These are phyloP conservation scores for Gobio gobio DNA, from an alignment of 2,113 vertebrate genomes.

Conservation along the genomic window DNA sequence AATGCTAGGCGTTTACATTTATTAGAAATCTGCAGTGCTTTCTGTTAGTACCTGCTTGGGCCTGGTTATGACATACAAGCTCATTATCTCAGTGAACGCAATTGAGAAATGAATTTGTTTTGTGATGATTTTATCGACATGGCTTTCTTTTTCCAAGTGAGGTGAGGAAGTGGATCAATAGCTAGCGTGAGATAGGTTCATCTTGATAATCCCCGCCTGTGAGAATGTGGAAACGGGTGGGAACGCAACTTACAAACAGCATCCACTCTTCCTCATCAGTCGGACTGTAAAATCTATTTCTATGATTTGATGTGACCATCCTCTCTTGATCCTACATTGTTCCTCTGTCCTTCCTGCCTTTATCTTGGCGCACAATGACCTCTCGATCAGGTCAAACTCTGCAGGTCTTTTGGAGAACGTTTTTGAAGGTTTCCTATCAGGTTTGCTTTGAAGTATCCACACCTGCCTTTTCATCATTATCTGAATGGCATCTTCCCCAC, in stretches of 20 bases:
- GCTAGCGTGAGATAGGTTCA: conserved; percentile 64
- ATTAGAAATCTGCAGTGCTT: not conserved
- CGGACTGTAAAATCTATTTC: conserved; percentile 33
- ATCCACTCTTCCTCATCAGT: conserved; percentile 40
- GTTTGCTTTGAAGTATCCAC: conserved; percentile 47
- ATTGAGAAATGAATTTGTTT: conserved; percentile 71
- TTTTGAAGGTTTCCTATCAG: conserved; percentile 35
- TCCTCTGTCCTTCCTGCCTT: conserved; percentile 33
- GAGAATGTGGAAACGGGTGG: conserved; percentile 49
- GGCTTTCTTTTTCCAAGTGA: conserved; percentile 69
- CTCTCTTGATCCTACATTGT: conserved; percentile 41
- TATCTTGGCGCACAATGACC: conserved; percentile 44
- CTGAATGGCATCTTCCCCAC: conserved; percentile 42
- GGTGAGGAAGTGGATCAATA: conserved; percentile 72
- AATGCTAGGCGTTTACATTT: not conserved
- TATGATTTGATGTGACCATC: conserved; percentile 26
- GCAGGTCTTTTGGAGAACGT: conserved; percentile 40
- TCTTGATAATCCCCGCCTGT: conserved; percentile 63
- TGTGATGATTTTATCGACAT: conserved; percentile 71
- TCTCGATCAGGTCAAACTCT: conserved; percentile 36
- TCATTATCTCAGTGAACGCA: conserved; percentile 68
- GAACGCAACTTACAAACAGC: conserved; percentile 26
- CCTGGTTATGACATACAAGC: conserved; percentile 57
- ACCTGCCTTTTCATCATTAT: conserved; percentile 53
- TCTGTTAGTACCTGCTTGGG: not conserved